Base-by-base conservation (phyloP, 2,113 vertebrate genomes). In the Cyprinodon brontotheroides region DNA sequence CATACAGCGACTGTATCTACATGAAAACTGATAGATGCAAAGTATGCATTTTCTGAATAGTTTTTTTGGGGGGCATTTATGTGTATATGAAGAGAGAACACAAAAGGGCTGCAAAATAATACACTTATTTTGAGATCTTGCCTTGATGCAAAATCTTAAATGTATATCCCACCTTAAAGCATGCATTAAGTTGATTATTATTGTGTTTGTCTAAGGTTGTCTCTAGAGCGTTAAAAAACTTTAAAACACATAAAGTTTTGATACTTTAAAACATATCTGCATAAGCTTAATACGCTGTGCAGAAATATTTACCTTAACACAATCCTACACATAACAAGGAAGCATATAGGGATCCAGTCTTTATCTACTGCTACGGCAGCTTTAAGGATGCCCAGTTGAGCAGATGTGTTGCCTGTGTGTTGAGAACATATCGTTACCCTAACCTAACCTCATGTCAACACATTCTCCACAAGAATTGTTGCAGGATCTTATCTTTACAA, bases 351-450 rank as follows among this genome's bases (percentile, higher is more conserved):
- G 48, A 50, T 7, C 48, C 48, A 50, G 48, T 20, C 48, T 6
- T 50, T 50, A 50, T 50, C 48, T 50, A 13, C 17, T 17, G 17
- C 48, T 17, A 15, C 2, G 14, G 50, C 50, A 29, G 29, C 29
- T 29, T 29, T 29, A 29, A 29, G 29, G 29, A 29, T 29, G 29
- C 29, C 29, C 29, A 1, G 29, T 29, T 29, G 9, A 20, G 50
- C 50, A n/a, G 50, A 57, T 9, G n/a, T 57, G 50, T 57, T 20
- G 17, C 17, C 50, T 57, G 50, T 57, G 50, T 57, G 17, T 57
- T 57, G 50, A n/a, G 50, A 57, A n/a, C 70, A 84, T 90, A 83
- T 82, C 61, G 75, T 22, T 71, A 65, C 64, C 29, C 29, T 29
- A 29, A 29, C 29, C n/a, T 63, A 50, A 67, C 64, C 43, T 67